Conservation (phyloP, 2,888 invertebrate species). For the Pterobdella sp. region DNA sequence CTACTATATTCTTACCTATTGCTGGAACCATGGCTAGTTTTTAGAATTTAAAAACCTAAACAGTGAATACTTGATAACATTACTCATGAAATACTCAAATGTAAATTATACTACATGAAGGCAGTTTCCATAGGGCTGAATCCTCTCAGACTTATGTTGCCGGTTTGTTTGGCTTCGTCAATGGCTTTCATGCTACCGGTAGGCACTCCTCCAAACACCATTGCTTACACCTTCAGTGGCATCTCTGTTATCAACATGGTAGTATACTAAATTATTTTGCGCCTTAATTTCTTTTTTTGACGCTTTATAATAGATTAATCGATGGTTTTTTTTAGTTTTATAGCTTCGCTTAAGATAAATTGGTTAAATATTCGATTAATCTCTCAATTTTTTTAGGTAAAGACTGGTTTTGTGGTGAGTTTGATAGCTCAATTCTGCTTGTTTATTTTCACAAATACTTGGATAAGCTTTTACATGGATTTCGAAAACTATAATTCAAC, state of each 20-base stretch:
- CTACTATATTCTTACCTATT: slow-evolving; percentile 19
- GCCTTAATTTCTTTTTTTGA: not conserved
- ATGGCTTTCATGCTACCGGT: slow-evolving; percentile 25
- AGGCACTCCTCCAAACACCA: slow-evolving; percentile 24
- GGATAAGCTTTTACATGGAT: slow-evolving; percentile 4
- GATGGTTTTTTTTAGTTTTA: not conserved
- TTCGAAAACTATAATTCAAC: no score
- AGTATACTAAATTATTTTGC: slow-evolving; percentile 5
- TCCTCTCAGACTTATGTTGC: slow-evolving; percentile 17
- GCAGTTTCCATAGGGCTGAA: not conserved
- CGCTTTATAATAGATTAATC: not conserved
- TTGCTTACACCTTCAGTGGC: slow-evolving; percentile 19
- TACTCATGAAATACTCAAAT: not conserved
- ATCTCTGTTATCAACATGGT: slow-evolving; percentile 19
- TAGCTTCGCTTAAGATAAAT: not conserved
- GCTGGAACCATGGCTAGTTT: slow-evolving; percentile 10
- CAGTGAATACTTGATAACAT: not conserved
- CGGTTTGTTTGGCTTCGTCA: slow-evolving; percentile 20
- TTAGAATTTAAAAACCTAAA: no score
- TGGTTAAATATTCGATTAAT: not conserved
- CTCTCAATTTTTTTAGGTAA: not conserved
- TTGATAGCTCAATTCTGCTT: not conserved
- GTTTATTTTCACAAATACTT: slow-evolving; percentile 13
- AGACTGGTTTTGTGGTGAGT: slow-evolving; percentile 14
- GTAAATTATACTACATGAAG: no score